A percentile compares a stretch with the other conserved stretches of the same genome.
phyloP scores from a whole-genome alignment of 2,797 vertebrate species.

The Pipistrellus pipistrellus region DNA sequence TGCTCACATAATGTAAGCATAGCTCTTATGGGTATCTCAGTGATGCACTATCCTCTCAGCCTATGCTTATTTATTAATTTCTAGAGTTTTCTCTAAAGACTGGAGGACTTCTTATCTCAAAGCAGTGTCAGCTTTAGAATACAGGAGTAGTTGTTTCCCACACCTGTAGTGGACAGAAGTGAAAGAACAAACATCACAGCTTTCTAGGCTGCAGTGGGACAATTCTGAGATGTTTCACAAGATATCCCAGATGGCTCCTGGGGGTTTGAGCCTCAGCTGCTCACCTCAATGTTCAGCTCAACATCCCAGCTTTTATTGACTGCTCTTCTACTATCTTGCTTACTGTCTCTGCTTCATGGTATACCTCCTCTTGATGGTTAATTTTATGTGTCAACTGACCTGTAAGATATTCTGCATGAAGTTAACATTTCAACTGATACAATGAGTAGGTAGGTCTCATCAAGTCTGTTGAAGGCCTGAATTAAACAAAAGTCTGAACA shows the following conservation, averaged over 20 bases:
- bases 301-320: not conserved
- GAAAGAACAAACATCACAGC: not conserved
- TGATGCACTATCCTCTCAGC: not conserved
- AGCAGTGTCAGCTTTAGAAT: not conserved
- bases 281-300: not conserved
- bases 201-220: not conserved
- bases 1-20: not conserved
- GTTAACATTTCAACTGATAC: not conserved
- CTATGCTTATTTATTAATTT: not conserved
- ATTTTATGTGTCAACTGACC: not conserved
- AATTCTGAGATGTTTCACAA: not conserved
- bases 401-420: not conserved
- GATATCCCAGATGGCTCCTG: not conserved
- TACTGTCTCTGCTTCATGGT: not conserved
- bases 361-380: not conserved
- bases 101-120: not conserved
- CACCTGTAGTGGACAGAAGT: not conserved
- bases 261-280: not conserved
- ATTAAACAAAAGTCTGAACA: not conserved
- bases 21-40: not conserved
- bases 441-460: not conserved
- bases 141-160: rapidly evolving
- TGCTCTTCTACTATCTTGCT: not conserved
- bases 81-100: rapidly evolving
- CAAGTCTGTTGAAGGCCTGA: not conserved